Evolutionary conservation across 2,113 vertebrate genomes (phyloP).

Genomic region (Thryonomys swinderianus): DNA sequence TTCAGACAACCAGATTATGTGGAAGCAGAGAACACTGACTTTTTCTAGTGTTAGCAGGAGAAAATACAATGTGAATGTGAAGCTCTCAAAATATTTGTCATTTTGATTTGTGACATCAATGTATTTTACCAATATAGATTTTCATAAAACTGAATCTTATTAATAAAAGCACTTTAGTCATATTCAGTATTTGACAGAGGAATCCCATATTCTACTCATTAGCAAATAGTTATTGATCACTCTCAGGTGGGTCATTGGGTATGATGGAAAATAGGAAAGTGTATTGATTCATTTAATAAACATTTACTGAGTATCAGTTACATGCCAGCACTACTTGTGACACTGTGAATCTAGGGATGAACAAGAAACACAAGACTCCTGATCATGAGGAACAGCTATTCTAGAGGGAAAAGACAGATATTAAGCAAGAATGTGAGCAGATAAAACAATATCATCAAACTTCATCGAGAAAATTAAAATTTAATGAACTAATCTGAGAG

Average conservation of each 20-base stretch:
- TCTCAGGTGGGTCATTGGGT: background rate
- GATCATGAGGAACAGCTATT: background rate
- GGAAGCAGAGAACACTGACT: background rate
- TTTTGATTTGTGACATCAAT: constrained; percentile 36
- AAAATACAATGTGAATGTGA: background rate
- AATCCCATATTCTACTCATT: constrained; percentile 14
- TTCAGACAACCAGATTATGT: background rate
- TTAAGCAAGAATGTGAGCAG: constrained; percentile 11
- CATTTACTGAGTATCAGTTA: background rate
- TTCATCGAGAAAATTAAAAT: constrained; percentile 8
- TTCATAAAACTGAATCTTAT: constrained; percentile 24
- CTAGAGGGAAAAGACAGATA: background rate
- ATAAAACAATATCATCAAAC: background rate
- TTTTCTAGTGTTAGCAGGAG: background rate
- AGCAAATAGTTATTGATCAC: constrained; percentile 47
- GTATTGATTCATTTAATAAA: constrained; percentile 27
- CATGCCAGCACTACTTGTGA: background rate
- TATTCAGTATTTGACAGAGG: background rate
- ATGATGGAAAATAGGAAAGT: constrained; percentile 42
- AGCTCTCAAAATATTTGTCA: background rate
- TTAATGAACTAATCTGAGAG: background rate
- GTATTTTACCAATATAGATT: background rate
- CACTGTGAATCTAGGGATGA: background rate
- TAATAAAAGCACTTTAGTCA: constrained; percentile 28
- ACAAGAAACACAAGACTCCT: background rate